Evolutionary conservation across 35 echinoderm and acorn worm species (phyloP), one percentile per base, ranked within the genome.

Genomic region (Anneissia japonica): DNA sequence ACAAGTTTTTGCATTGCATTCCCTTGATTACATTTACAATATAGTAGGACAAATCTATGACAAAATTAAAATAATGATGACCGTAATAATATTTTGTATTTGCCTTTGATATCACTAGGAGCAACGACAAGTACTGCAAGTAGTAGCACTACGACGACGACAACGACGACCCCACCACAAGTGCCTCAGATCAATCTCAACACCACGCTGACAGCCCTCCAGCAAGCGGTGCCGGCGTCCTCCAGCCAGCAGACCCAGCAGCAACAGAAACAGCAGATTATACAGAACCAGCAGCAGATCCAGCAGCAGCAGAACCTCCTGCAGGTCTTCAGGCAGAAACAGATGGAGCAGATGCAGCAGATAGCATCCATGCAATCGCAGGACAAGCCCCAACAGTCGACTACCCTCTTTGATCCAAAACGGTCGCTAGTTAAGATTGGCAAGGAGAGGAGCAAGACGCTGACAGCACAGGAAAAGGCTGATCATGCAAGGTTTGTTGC

Each of bases 401-500:
- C 75, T 0, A 30, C 72, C 30, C 21, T 86, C 21, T 78, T 87
- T 83, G 84, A 55, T 32, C 80, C 85, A 43, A 86, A 88, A 4
- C 45, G 75, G 77, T 30, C 88, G 7, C 82, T 90, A 34, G 19
- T 9, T 19, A 64, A 64, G 21, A 23, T 9, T 16, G 51, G 51
- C 2, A 26, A 9, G 26, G 21, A 23, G 1, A 6, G 51, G 21
- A 6, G 6, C 19, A 81, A 81, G 23, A 23, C 37, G 7, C 9
- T 40, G 37, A 78, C 38, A 46, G 83, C 83, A 30, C 23, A 75
- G n/a, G 83, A 86, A 55, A 90, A 78, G 38, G 83, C 76, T 13
- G 78, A 86, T 29, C 77, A 86, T 38, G 51, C 85, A 32, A 91
- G 89, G 89, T 91, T n/a, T n/a, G n/a, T n/a, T n/a, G n/a, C n/a